Conservation (phyloP, 2,797 vertebrate species). For the Merluccius polli region DNA sequence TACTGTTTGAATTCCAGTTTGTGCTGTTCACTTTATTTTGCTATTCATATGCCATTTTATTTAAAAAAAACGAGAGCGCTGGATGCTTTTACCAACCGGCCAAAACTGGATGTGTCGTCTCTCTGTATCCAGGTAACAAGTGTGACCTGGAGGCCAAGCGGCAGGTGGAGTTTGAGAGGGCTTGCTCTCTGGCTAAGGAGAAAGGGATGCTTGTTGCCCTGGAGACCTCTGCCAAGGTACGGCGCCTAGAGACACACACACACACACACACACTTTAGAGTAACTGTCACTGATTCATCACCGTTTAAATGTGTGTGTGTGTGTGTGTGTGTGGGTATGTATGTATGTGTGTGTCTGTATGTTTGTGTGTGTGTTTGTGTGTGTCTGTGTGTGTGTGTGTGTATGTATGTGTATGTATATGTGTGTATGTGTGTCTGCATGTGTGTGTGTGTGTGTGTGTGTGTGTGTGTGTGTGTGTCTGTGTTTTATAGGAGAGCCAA, state of each 20-base stretch:
- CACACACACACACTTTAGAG: rapidly evolving
- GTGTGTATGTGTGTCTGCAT: not conserved
- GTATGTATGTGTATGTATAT: not conserved
- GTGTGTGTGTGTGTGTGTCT: not conserved
- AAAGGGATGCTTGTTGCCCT: slow-evolving; percentile 58
- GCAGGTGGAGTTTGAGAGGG: slow-evolving; percentile 56
- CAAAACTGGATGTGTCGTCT: not conserved
- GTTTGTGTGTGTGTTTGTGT: not conserved
- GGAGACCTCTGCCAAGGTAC: slow-evolving; percentile 71
- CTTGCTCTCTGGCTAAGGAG: slow-evolving; percentile 58
- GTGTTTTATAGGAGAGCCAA: slow-evolving; percentile 53
- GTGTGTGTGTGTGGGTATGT: too few relatives aligned
- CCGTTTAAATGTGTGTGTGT: too few relatives aligned
- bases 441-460: not conserved
- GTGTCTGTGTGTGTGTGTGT: not conserved
- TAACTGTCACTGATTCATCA: too few relatives aligned
- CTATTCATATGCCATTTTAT: too few relatives aligned
- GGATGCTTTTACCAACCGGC: not conserved
- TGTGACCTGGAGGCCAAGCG: slow-evolving; percentile 62
- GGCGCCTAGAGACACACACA: not conserved
- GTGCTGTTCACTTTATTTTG: too few relatives aligned
- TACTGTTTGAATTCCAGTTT: too few relatives aligned
- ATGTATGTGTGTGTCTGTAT: too few relatives aligned
- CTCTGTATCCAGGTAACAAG: slow-evolving; percentile 61
- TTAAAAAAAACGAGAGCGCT: not conserved